Base-by-base conservation (phyloP, 2,888 invertebrate species). In the Nephrotoma appendiculata region DNA sequence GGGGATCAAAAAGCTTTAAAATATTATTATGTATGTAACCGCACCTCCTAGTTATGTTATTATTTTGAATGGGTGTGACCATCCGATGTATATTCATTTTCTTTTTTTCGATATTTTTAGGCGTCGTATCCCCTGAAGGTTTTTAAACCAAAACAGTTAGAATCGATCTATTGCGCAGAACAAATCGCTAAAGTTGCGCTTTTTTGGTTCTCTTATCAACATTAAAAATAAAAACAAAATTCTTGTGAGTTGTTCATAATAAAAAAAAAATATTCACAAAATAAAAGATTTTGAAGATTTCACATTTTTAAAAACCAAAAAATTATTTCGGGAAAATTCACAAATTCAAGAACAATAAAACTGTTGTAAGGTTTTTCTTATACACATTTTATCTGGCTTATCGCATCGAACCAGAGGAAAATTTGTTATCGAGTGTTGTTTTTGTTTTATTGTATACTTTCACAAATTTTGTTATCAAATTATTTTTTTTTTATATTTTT, bases 81-180 rank as follows among this genome's bases (percentile, higher is more conserved):
- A 71, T 31, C 6, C 9, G 41, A 43, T 42, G 41, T 43, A 42
- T 42, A 15, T 43, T 85, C 15, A 19, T 41, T 83, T 31, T 85
- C 42, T 85, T 85, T 45, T 45, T n/a, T 31, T 7, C 15, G 9
- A 19, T 86, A 12, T 86, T 52, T 86, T 87, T 87, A 89, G 89
- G 89, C 89, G 88, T 88, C 88, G 88, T 88, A 91, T 91, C 91
- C 91, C 91, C 91, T 89, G 89, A 89, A 91, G 88, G 86, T 88
- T 87, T 87, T 87, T 45, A 86, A 86, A 86, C 88, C 88, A 87
- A 88, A 88, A 88, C 88, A 89, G 89, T 89, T 88, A 88, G 89
- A 89, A 89, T 88, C 88, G 88, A 88, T 89, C 89, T 89, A 89
- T 88, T 89, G 89, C 89, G 89, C 89, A 89, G 88, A 88, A 88